Evolutionary conservation across 2,113 vertebrate genomes (phyloP), one percentile per base, ranked within the genome.

Genomic region (Apistogramma diplotaenia): DNA sequence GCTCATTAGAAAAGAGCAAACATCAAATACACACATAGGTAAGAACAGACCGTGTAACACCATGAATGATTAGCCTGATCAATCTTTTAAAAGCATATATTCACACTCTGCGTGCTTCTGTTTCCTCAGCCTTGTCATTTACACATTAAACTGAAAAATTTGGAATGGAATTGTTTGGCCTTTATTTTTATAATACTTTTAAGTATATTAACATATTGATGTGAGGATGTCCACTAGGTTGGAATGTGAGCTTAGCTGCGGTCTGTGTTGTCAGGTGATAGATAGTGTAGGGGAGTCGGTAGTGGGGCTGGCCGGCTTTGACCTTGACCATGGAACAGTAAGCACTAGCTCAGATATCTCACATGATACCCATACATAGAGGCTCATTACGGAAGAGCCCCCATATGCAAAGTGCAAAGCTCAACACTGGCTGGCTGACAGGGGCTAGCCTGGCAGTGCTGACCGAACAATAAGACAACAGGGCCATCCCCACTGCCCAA

Each of bases 301-400:
- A 90, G 84, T 86, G 89, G 83, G 89, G 90, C 89, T 89, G 89
- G 89, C 85, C 75, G 70, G 91, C 87, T 88, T 92, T 93, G 95
- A 95, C 95, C 94, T 95, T 95, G 95, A 90, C 91, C 88, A 76
- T 91, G 92, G 91, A 91, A 91, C 89, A 90, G 91, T 91, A 93
- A 93, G 88, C 92, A 86, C 91, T 92, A 95, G 94, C 95, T 95
- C 94, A 95, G 94, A 94, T 95, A 94, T 95, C 94, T 94, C 85
- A 95, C 92, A 94, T 91, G 94, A 95, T 95, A 95, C 93, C 93
- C 92, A 91, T 92, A 91, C 93, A 94, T 90, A 91, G 91, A 91
- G 90, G 90, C 90, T 95, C 94, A 95, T 95, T 95, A 95, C 94
- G 93, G 94, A 95, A 95, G 93, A 92, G 88, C 87, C 92, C 93